Evolutionary conservation across 2,888 invertebrate genomes (phyloP), one percentile per base, ranked within the genome.

Genomic region (Brachyptera putata): DNA sequence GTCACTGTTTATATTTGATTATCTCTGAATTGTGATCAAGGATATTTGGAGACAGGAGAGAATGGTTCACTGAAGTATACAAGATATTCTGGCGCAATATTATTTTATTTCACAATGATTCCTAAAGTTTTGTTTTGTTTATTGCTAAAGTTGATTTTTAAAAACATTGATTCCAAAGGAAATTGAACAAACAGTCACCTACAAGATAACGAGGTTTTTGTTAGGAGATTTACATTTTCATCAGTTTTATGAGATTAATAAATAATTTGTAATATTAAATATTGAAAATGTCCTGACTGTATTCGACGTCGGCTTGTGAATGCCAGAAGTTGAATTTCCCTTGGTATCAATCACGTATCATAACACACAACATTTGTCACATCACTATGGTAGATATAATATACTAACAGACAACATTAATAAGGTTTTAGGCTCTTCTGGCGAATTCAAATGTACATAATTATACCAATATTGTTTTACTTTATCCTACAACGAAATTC

Each of bases 61-160:
- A 14, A 9, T 39, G 11, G n/a, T 39, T 39, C 14, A n/a, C 7
- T 3, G 46, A 3, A 46, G n/a, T 21, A 41, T 21, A 46, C 5
- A 22, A n/a, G 3, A 49, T 49, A 2, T 49, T 53, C 34, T 53
- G 53, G 53, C 53, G 53, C 53, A 53, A 53, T 46, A 22, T 36
- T 53, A 53, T 53, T 46, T 53, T 53, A 53, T 53, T 53, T 53
- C 53, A 53, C 53, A 53, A 34, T 53, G 30, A 53, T 53, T 36
- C 53, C 53, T 53, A 53, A 34, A 36, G 53, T 34, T 53, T 36
- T 34, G 43, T 34, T 36, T 53, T 50, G 49, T 50, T 53, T 53
- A 53, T 53, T 53, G 53, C 53, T 53, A 53, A 53, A 53, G 34
- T 53, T 53, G 53, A 53, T 34, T 53, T 50, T 53, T 22, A 53